Conservation (phyloP, 2,797 vertebrate species). For the Chiloscyllium punctatum region DNA sequence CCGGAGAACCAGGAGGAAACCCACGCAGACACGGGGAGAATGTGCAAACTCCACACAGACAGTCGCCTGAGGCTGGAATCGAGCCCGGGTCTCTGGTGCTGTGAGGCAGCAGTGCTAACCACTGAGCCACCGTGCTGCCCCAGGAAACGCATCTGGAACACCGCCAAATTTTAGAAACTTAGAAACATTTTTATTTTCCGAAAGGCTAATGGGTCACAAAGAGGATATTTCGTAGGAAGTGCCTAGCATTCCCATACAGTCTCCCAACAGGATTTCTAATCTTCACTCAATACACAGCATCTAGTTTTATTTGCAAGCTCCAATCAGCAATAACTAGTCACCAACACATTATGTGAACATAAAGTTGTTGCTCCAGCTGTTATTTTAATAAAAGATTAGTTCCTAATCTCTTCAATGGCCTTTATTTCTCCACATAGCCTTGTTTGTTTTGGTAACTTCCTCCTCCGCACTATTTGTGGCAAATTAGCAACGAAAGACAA, state of each 20-base stretch:
- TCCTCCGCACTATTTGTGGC: background rate
- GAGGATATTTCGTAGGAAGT: background rate
- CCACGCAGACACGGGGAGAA: too few species aligned
- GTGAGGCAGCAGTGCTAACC: too few species aligned
- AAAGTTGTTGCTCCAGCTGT: background rate
- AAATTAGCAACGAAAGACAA: background rate
- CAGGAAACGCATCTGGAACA: background rate
- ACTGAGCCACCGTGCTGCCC: too few species aligned
- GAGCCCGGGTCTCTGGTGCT: too few species aligned
- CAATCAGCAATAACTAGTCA: background rate
- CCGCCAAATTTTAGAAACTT: background rate
- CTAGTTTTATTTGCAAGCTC: background rate
- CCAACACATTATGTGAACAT: background rate
- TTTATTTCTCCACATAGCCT: background rate
- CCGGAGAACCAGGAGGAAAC: too few species aligned
- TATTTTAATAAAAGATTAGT: background rate
- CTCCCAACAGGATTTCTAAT: background rate
- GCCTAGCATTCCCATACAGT: background rate
- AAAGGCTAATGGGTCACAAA: background rate
- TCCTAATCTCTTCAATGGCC: too few species aligned
- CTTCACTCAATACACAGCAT: background rate
- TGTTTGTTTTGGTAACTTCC: too few species aligned
- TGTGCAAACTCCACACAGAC: too few species aligned
- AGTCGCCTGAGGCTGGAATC: too few species aligned
- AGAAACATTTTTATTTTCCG: background rate